Evolutionary conservation across 2,888 invertebrate species (phyloP).

Genomic region (Scaeva pyrastri): DNA sequence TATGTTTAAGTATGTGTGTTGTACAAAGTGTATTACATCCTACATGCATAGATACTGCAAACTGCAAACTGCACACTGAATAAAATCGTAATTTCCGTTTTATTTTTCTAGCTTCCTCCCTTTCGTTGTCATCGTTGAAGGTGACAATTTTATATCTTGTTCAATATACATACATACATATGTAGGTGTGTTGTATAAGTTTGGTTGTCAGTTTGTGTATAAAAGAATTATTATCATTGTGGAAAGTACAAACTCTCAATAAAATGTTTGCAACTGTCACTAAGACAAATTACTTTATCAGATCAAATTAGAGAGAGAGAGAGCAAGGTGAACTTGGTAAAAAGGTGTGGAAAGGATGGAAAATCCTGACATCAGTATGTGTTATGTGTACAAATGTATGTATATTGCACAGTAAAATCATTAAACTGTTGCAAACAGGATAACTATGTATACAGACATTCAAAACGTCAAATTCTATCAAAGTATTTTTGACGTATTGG

Average conservation of each 20-base stretch:
- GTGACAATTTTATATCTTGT: slow-evolving; percentile 71
- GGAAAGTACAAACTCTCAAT: slow-evolving; percentile 63
- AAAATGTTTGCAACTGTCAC: slow-evolving; percentile 76
- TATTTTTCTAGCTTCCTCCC: slow-evolving; percentile 15
- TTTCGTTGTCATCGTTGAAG: slow-evolving; percentile 26
- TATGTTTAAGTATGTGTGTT: not conserved
- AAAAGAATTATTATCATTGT: slow-evolving; percentile 6
- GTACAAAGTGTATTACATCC: slow-evolving; percentile 34
- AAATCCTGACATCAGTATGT: too few species aligned
- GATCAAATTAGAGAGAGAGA: slow-evolving; percentile 76
- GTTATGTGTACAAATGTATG: too few species aligned
- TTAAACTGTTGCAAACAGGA: too few species aligned
- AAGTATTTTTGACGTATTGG: too few species aligned
- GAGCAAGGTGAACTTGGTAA: slow-evolving; percentile 57
- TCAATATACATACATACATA: not conserved
- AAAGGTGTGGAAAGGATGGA: slow-evolving; percentile 1
- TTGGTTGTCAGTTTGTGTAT: too few species aligned
- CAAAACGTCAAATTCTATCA: too few species aligned
- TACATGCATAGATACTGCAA: too few species aligned
- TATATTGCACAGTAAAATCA: too few species aligned
- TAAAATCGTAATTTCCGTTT: slow-evolving; percentile 69
- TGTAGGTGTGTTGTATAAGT: slow-evolving; percentile 8
- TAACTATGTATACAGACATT: too few species aligned
- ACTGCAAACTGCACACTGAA: slow-evolving; percentile 44
- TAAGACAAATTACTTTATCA: slow-evolving; percentile 77